Evolutionary conservation across 2,888 invertebrate species (phyloP).

Genomic region (Mythimna vitellina): DNA sequence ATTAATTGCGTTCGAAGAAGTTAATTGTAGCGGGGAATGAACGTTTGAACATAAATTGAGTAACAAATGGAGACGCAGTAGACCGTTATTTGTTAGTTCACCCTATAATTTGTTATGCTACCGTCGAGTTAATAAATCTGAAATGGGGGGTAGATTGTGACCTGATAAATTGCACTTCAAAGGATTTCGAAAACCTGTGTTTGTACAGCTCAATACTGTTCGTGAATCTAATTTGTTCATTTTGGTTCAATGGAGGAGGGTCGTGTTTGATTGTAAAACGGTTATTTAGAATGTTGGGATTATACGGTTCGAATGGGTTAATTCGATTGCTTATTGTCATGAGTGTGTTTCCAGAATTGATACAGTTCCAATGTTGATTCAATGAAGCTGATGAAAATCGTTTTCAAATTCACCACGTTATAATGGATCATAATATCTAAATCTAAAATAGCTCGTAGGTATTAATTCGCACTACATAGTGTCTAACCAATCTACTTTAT

Average conservation of each 20-base stretch:
- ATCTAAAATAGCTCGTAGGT: neutral
- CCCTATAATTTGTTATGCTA: constrained; percentile 67
- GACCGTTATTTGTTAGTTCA: constrained; percentile 70
- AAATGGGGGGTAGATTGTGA: constrained; percentile 54
- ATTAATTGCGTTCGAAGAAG: constrained; percentile 83
- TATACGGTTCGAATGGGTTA: constrained; percentile 20
- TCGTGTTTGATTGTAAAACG: constrained; percentile 30
- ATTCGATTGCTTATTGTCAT: constrained; percentile 19
- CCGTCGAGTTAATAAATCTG: constrained; percentile 62
- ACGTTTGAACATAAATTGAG: constrained; percentile 76
- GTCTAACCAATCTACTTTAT: neutral
- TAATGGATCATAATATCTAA: neutral
- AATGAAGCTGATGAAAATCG: neutral
- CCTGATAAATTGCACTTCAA: constrained; percentile 57
- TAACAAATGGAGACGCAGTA: constrained; percentile 75
- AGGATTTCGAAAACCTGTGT: constrained; percentile 52
- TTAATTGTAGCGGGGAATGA: constrained; percentile 80
- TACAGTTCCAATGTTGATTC: neutral
- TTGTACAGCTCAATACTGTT: constrained; percentile 47
- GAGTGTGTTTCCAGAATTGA: constrained; percentile 9
- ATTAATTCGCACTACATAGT: neutral
- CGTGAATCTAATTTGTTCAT: constrained; percentile 47
- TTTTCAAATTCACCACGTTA: neutral
- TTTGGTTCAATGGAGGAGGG: constrained; percentile 35
- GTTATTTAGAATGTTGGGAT: constrained; percentile 25